Conservation (phyloP, 2,888 invertebrate genomes). For the Acrocyrtus sp. region DNA sequence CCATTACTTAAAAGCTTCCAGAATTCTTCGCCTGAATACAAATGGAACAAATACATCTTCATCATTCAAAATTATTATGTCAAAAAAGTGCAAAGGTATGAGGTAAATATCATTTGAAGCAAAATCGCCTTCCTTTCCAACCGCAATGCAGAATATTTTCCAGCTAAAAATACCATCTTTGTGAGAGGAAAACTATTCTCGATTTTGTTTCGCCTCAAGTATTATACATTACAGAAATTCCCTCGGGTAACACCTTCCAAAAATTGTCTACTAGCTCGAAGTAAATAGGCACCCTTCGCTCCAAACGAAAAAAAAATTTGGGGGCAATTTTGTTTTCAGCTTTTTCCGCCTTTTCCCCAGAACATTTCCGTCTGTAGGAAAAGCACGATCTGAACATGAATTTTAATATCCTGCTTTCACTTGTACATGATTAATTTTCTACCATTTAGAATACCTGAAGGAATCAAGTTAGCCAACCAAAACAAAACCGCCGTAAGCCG, state of each 20-base stretch:
- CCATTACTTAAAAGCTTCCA: no score
- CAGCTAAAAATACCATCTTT: no score
- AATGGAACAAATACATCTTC: conserved; percentile 28
- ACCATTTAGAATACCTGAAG: no score
- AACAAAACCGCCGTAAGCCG: no score
- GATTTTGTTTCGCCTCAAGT: no score
- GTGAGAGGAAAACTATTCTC: no score
- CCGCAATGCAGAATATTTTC: neutral
- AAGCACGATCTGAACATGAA: conserved; percentile 27
- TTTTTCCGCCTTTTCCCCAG: neutral
- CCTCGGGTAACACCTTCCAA: neutral
- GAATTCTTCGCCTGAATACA: no score
- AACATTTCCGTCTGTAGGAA: neutral
- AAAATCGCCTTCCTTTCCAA: neutral
- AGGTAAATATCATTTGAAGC: neutral
- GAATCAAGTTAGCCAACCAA: no score
- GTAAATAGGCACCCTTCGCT: neutral
- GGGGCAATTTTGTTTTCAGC: neutral
- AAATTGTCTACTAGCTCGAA: neutral
- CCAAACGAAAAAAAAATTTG: neutral
- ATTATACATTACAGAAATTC: conserved; percentile 10
- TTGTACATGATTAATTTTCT: conserved; percentile 33
- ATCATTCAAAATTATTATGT: conserved; percentile 32
- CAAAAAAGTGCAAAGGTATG: conserved; percentile 24
- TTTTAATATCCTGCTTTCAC: conserved; percentile 41